Percentiles rank a stretch among this genome's conserved stretches.
These are phyloP conservation scores for Esox lucius DNA, from an alignment of 2,797 vertebrate genomes.

Conservation along the genomic window DNA sequence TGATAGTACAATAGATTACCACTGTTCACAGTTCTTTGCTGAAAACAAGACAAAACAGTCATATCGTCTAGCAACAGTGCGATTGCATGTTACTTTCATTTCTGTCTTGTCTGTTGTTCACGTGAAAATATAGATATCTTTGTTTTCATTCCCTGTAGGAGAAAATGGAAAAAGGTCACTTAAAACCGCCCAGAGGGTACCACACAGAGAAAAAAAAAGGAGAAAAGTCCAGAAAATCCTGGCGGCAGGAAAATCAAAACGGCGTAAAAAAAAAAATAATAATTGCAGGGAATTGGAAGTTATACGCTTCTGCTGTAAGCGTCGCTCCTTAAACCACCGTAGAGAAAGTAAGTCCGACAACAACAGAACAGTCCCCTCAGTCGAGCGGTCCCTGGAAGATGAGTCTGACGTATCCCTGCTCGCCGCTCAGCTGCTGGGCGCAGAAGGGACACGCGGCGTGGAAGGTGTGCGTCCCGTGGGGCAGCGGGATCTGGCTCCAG, in stretches of 20 bases:
- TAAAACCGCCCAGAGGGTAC: constrained; percentile 47
- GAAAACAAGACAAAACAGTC: constrained; percentile 49
- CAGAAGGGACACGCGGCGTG: constrained; percentile 98
- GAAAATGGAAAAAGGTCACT: constrained; percentile 83
- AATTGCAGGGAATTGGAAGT: constrained; percentile 7
- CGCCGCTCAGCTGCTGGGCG: constrained; percentile 90
- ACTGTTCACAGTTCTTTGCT: constrained; percentile 60
- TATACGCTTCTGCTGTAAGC: constrained; percentile 7
- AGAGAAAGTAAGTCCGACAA: constrained; percentile 21
- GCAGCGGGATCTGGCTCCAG: constrained; percentile 97
- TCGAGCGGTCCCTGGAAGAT: constrained; percentile 98
- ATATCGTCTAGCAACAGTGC: constrained; percentile 45
- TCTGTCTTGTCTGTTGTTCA: constrained; percentile 60
- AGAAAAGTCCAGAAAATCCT: constrained; percentile 31
- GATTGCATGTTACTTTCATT: constrained; percentile 56
- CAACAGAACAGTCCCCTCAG: constrained; percentile 60
- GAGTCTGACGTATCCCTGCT: constrained; percentile 94
- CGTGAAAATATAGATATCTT: constrained; percentile 81
- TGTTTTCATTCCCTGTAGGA: constrained; percentile 65
- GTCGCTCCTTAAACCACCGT: constrained; percentile 7
- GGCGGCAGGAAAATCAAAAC: constrained; percentile 17
- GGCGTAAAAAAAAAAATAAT: constrained; percentile 30
- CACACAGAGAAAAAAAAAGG: constrained; percentile 59
- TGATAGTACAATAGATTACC: constrained; percentile 69
- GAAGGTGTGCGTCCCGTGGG: constrained; percentile 97